Evolutionary conservation across 2,113 vertebrate species (phyloP).

Genomic region (Alethe diademata): DNA sequence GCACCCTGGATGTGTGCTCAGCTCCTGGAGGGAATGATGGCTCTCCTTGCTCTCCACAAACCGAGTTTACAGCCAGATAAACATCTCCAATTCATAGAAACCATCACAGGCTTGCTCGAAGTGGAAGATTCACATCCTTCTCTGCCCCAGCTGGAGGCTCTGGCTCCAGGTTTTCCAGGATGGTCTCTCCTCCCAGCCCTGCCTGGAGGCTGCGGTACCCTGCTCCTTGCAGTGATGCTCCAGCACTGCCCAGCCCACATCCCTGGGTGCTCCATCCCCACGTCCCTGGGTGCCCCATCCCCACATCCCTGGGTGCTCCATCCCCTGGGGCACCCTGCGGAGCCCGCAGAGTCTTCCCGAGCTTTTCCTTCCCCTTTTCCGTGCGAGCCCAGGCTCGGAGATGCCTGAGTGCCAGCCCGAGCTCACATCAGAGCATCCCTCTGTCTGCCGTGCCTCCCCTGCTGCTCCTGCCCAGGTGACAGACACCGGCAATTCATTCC

Average conservation of each 20-base stretch:
- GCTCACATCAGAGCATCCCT: background rate
- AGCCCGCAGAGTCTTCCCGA: background rate
- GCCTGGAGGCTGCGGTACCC: no score
- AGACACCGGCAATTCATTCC: background rate
- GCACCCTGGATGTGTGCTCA: background rate
- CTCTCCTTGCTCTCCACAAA: background rate
- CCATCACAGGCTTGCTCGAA: background rate
- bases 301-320: fast-evolving
- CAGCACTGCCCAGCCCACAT: background rate
- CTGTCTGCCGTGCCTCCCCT: background rate
- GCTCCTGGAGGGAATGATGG: background rate
- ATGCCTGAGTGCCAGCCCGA: background rate
- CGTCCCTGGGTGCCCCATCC: no score
- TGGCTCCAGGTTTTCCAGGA: background rate
- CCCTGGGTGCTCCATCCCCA: fast-evolving
- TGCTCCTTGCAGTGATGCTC: background rate
- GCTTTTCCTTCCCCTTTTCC: background rate
- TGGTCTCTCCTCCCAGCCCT: background rate
- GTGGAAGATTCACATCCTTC: background rate
- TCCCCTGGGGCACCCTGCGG: background rate
- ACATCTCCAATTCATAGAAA: background rate
- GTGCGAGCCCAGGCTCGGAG: background rate
- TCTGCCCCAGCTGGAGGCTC: no score
- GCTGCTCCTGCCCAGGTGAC: background rate
- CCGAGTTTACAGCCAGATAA: background rate